phyloP scores from a whole-genome alignment of 2,888 invertebrate species.

The Chloromyia formosa region DNA sequence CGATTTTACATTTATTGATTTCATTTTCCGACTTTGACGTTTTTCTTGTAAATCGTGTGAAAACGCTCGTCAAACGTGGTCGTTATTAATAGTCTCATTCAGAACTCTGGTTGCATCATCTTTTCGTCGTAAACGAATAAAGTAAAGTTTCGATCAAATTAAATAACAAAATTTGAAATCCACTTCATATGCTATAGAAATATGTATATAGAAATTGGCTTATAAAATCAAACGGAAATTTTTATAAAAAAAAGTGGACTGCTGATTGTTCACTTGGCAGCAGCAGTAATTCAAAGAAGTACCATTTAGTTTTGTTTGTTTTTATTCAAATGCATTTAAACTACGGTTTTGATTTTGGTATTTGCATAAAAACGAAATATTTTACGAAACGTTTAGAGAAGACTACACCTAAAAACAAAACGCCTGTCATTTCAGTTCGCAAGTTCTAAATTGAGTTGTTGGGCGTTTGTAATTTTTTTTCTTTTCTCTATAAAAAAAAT shows the following conservation, averaged over 20 bases:
- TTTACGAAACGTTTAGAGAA: slow-evolving; percentile 9
- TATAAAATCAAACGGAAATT: slow-evolving; percentile 47
- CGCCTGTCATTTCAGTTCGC: no score
- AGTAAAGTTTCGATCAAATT: slow-evolving; percentile 15
- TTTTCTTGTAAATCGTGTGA: background rate
- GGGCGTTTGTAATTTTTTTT: no score
- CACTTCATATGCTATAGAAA: slow-evolving; percentile 41
- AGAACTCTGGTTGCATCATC: slow-evolving; percentile 55
- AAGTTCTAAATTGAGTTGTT: no score
- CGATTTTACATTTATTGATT: no score
- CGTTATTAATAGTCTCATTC: slow-evolving; percentile 65
- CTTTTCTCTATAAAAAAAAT: background rate
- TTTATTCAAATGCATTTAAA: slow-evolving; percentile 19
- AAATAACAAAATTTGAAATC: slow-evolving; percentile 47
- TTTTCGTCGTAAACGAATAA: no score
- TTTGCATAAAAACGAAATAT: background rate
- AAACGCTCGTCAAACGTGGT: no score
- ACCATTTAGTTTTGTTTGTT: background rate
- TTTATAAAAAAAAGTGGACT: slow-evolving; percentile 54
- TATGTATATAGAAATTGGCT: slow-evolving; percentile 42
- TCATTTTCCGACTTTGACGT: no score
- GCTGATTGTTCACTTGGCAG: slow-evolving; percentile 65
- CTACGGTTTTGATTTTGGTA: background rate
- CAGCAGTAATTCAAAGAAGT: slow-evolving; percentile 58
- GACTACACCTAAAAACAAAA: slow-evolving; percentile 20